Evolutionary conservation across 1,140 invertebrate species (phyloP), one percentile per base, ranked within the genome.

Genomic region (Tetranychus cinnabarinus): DNA sequence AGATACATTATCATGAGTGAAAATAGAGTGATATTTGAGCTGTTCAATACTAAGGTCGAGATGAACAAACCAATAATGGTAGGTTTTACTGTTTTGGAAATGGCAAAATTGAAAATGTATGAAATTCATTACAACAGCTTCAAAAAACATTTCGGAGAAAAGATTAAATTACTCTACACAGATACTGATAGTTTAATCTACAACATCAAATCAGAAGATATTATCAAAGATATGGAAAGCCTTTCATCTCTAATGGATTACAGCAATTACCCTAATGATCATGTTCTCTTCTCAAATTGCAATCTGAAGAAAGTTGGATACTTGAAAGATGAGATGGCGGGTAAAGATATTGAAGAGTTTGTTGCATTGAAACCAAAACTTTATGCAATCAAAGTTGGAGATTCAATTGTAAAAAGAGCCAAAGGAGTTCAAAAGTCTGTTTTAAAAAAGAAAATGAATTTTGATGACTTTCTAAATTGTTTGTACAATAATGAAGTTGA

Each of bases 281-380:
- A 63, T 66, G 58, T n/a, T 2, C 39, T 64, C 59, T 57, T 36
- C n/a, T 23, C 36, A 68, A 4, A 66, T 54, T 12, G 70, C 39
- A 76, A 76, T 65, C 75, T 74, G 66, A 77, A 78, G 64, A 69
- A 74, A 5, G 31, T 74, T 3, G 74, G 75, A 7, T 71, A 74
- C 67, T 72, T 76, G 65, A 78, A 76, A 68, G 74, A 76, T 69
- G 75, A 78, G 67, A 67, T 67, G 31, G 69, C 68, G 61, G 71
- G 71, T 13, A 61, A 61, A 58, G 66, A 70, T 45, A 69, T 76
- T 55, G 63, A 47, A 12, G 68, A 72, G 65, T 76, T 71, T 69
- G 60, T 73, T 52, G 72, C 71, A 15, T 60, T 75, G 55, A 64
- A 68, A 60, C 62, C 70, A 23, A 77, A 77, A 68, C 58, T 60